Conservation (phyloP, 2,113 vertebrate genomes). For the Alexandromys fortis region DNA sequence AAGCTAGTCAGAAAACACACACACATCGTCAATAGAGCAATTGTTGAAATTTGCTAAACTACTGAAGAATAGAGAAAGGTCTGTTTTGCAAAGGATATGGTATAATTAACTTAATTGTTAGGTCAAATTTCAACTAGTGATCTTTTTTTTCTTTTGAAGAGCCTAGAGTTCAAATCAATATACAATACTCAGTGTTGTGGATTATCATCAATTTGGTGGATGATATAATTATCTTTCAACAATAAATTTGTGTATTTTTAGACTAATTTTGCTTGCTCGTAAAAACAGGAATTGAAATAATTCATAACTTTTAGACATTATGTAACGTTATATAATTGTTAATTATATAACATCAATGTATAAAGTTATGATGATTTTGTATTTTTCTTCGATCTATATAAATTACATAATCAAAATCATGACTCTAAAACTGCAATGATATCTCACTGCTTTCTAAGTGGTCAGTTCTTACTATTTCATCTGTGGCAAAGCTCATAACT, state of each 20-base stretch:
- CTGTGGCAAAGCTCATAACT: not conserved
- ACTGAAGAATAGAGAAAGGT: not conserved
- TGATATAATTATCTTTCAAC: not conserved
- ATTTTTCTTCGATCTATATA: not conserved
- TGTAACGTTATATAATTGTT: too few species aligned
- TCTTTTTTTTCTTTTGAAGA: not conserved
- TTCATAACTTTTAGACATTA: not conserved
- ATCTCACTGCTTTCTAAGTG: accelerated
- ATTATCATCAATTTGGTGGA: not conserved
- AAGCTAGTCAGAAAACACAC: not conserved
- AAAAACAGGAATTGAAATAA: not conserved
- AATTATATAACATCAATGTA: not conserved
- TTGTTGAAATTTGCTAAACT: not conserved
- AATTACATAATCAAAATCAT: not conserved
- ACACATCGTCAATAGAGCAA: not conserved
- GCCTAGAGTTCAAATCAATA: not conserved
- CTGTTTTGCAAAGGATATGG: not conserved
- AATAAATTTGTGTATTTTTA: not conserved
- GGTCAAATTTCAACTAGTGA: not conserved
- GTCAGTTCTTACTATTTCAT: not conserved
- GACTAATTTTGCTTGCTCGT: not conserved
- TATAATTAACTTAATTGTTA: not conserved
- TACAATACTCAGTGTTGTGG: not conserved
- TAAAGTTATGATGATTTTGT: not conserved
- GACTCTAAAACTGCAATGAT: not conserved